Conservation (phyloP, 30 jellyfish, hydroid and myxozoan genomes). For the Calvadosia cruxmelitensis region DNA sequence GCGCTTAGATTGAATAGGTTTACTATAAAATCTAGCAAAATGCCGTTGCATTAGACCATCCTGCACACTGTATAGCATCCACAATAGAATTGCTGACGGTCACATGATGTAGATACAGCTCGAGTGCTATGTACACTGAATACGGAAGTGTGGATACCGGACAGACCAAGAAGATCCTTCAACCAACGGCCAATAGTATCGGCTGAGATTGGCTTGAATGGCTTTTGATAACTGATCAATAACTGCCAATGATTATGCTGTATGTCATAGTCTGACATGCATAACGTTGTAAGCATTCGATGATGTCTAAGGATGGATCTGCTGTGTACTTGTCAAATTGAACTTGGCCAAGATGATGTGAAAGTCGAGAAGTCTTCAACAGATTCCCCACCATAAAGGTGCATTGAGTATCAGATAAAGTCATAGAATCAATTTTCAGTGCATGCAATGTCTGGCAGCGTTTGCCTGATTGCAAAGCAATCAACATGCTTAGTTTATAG, state of each 20-base stretch:
- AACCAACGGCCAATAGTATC: constrained; percentile 6
- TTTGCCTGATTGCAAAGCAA: constrained; percentile 2
- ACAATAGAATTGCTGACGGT: neutral
- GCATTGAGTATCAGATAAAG: neutral
- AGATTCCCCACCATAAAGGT: constrained; percentile 2
- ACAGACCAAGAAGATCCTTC: neutral
- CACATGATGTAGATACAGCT: neutral
- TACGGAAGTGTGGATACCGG: neutral
- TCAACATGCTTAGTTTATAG: constrained; percentile 6
- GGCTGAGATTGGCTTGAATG: neutral
- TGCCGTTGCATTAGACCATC: neutral
- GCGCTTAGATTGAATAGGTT: no score
- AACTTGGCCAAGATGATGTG: no score
- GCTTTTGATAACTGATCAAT: neutral
- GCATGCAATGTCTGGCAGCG: constrained; percentile 6
- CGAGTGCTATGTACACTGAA: neutral
- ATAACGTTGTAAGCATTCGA: neutral
- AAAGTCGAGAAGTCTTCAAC: constrained; percentile 10
- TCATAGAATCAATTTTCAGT: neutral
- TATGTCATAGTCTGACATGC: neutral
- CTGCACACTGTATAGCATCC: neutral
- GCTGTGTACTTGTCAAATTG: no score
- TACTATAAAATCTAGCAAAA: neutral
- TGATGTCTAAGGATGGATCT: no score
- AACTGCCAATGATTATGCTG: neutral